Base-by-base conservation (phyloP, 2,888 invertebrate genomes). In the Latrodectus hesperus region DNA sequence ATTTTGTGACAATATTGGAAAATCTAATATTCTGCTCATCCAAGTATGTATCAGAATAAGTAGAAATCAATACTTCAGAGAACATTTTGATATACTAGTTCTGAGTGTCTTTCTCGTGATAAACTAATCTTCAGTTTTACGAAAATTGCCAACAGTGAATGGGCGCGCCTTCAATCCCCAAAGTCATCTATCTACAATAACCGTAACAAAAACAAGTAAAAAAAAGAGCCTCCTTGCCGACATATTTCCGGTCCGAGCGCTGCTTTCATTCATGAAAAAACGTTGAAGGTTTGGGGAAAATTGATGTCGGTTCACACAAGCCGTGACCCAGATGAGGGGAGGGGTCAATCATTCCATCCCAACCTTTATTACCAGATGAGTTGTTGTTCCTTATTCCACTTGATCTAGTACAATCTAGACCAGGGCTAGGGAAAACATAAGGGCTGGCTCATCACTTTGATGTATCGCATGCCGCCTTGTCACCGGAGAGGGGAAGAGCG, bases 241-340 rank as follows among this genome's bases (percentile, higher is more conserved):
- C 68, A 68, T 70, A 72, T 85, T 85, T 85, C 85, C 74, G 85
- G 85, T 70, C 65, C 67, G 11, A 26, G 5, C n/a, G 14, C 16
- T 60, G 65, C 75, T 49, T 84, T 80, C 85, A 85, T 85, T 85
- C 85, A 85, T 78, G 55, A 68, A 74, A 53, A 82, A 74, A 49
- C 75, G 22, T 53, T 17, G 17, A 9, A 10, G 38, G 52, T 38
- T 55, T 26, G 64, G 17, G 55, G 64, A 22, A 75, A 82, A 74
- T 78, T 72, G 65, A 84, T 67, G 77, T 65, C 60, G 22, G 67
- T 70, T 68, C 75, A 67, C 51, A 26, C 53, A 51, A 84, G 67
- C 74, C 84, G 78, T 73, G 84, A 84, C 73, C 74, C 64, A 49
- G 68, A 71, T 55, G 65, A 26, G 11, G 74, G 73, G 65, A 71